A percentile compares a stretch with the other conserved stretches of the same genome.
Conservation (phyloP, 2,113 vertebrate species). For the Pygoscelis antarcticus region DNA sequence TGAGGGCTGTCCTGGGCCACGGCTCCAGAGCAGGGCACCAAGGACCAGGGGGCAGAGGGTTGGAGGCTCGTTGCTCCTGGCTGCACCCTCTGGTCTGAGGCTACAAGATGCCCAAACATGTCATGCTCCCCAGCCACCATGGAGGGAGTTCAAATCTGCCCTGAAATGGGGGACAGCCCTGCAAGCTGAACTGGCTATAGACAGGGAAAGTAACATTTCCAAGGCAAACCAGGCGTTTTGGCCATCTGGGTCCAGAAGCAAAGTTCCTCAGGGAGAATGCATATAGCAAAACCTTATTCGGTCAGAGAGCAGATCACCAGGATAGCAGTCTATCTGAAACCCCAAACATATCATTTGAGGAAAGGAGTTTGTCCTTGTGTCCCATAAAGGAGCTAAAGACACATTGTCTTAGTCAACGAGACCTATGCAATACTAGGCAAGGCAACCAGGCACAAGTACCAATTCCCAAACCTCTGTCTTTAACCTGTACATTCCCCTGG, state of each 20-base stretch:
- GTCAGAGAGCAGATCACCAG: not conserved
- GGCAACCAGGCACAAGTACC: not conserved
- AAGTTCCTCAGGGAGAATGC: not conserved
- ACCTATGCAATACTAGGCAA: no score
- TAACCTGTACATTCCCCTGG: not conserved
- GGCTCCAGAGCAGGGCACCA: not conserved
- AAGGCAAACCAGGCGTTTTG: not conserved
- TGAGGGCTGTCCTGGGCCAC: not conserved
- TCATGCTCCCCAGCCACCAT: not conserved
- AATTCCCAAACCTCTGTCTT: not conserved
- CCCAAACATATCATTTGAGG: not conserved
- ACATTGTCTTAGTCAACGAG: not conserved
- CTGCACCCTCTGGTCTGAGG: not conserved
- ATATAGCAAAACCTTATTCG: not conserved
- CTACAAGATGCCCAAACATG: not conserved
- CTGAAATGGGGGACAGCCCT: not conserved
- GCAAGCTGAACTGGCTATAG: not conserved
- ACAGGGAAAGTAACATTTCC: not conserved
- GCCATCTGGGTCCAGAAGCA: not conserved
- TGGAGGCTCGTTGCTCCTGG: not conserved
- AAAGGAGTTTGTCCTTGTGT: not conserved
- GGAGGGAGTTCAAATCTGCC: not conserved
- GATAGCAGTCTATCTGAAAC: not conserved
- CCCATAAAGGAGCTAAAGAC: not conserved
- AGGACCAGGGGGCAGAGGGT: accelerated